Conservation (phyloP, 1,140 invertebrate species). For the Cydia splendana region DNA sequence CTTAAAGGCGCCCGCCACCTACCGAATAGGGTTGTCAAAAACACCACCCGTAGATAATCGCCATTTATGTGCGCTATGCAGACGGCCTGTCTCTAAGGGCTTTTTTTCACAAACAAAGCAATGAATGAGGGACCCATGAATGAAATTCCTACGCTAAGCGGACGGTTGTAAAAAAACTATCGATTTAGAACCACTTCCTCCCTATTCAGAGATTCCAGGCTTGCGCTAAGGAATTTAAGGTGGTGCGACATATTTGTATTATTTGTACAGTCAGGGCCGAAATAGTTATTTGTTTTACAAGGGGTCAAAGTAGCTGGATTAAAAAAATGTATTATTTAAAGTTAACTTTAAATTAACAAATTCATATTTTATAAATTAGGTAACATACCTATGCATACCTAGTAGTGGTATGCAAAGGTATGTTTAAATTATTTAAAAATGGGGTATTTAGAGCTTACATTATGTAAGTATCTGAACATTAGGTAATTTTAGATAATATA, state of each 20-base stretch:
- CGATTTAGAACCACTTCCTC: constrained; percentile 62
- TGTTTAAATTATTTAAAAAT: too few relatives aligned
- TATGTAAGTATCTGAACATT: too few relatives aligned
- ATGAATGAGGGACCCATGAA: constrained; percentile 66
- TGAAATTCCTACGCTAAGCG: constrained; percentile 74
- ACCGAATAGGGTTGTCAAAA: constrained; percentile 23
- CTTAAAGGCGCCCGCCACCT: neutral
- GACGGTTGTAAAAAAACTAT: constrained; percentile 59
- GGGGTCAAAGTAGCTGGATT: too few relatives aligned
- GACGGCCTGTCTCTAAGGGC: constrained; percentile 69
- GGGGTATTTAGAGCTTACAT: too few relatives aligned
- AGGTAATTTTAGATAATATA: too few relatives aligned
- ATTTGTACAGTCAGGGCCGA: constrained; percentile 13
- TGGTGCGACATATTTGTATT: constrained; percentile 31
- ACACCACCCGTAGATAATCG: constrained; percentile 35
- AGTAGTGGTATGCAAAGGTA: too few relatives aligned
- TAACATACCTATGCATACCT: too few relatives aligned
- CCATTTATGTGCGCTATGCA: constrained; percentile 52
- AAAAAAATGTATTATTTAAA: too few relatives aligned
- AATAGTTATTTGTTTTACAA: neutral
- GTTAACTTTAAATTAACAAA: too few relatives aligned
- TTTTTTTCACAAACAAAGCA: constrained; percentile 62
- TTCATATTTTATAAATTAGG: too few relatives aligned
- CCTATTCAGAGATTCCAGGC: constrained; percentile 49
- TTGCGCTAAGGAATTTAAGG: constrained; percentile 45